A percentile compares a stretch with the other conserved stretches of the same genome.
Evolutionary conservation across 2,888 invertebrate genomes (phyloP).

Genomic region (Stegana nigrithorax): DNA sequence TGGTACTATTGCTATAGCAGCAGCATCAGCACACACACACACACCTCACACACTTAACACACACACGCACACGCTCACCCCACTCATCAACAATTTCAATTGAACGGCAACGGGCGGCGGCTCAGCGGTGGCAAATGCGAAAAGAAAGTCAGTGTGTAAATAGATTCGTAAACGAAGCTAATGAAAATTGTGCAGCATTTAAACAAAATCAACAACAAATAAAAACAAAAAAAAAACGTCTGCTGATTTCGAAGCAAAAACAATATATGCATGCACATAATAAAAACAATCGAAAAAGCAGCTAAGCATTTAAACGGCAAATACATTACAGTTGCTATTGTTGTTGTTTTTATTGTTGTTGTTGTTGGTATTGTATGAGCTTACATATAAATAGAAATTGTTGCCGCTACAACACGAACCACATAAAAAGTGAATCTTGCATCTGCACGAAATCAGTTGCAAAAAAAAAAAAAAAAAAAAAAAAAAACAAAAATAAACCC

Average conservation of each 20-base stretch:
- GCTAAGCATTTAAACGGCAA: background rate
- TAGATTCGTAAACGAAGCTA: background rate
- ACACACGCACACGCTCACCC: no score
- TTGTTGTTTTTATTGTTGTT: background rate
- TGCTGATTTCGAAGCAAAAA: no score
- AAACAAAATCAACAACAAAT: background rate
- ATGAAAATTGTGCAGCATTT: background rate
- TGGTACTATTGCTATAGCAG: no score
- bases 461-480: background rate
- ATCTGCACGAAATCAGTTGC: background rate
- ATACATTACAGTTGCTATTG: background rate
- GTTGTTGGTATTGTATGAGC: background rate
- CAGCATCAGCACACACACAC: no score
- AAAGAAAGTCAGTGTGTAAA: conserved; percentile 9
- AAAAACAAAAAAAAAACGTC: background rate
- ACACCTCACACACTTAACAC: no score
- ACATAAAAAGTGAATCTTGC: background rate
- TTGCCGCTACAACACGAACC: background rate
- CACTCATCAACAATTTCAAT: no score
- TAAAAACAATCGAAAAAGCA: background rate
- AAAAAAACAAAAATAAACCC: background rate
- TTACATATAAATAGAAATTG: background rate
- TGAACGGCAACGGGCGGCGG: no score
- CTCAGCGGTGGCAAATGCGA: no score
- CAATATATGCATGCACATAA: background rate